phyloP scores from a whole-genome alignment of 2,888 invertebrate genomes.

The Stenodera caucasica region DNA sequence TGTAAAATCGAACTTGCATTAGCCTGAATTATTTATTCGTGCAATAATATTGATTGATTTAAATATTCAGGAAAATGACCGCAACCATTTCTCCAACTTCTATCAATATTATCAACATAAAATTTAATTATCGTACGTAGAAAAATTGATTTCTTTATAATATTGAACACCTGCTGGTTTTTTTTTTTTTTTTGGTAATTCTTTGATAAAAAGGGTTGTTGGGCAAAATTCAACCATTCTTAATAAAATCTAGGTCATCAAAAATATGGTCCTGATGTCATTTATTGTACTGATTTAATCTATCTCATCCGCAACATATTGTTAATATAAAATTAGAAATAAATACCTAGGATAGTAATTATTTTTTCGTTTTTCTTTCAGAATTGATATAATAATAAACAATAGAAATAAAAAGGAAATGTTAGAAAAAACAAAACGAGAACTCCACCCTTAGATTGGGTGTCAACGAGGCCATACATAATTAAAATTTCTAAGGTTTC shows the following conservation, averaged over 20 bases:
- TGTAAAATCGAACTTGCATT: conserved; percentile 36
- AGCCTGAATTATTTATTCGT: conserved; percentile 32
- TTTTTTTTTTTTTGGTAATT: background rate
- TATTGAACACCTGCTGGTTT: conserved; percentile 17
- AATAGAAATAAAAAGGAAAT: background rate
- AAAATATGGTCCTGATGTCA: conserved; percentile 20
- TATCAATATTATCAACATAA: background rate
- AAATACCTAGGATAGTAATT: conserved; percentile 1
- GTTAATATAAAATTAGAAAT: conserved; percentile 1
- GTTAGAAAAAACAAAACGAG: background rate
- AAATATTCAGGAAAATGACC: conserved; percentile 15
- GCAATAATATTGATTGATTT: conserved; percentile 19
- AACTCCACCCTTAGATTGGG: background rate
- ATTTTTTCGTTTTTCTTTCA: too few species aligned
- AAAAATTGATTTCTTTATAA: background rate
- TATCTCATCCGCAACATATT: conserved; percentile 25
- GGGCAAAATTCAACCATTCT: conserved; percentile 16
- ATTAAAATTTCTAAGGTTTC: conserved; percentile 7
- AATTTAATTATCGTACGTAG: background rate
- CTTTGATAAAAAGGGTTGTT: conserved; percentile 19
- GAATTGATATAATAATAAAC: background rate
- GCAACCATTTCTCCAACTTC: background rate
- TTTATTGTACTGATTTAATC: conserved; percentile 15
- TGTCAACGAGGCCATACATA: conserved; percentile 11
- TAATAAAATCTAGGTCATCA: conserved; percentile 28